phyloP scores from a whole-genome alignment of 2,797 vertebrate species.

The Oreochromis mossambicus region DNA sequence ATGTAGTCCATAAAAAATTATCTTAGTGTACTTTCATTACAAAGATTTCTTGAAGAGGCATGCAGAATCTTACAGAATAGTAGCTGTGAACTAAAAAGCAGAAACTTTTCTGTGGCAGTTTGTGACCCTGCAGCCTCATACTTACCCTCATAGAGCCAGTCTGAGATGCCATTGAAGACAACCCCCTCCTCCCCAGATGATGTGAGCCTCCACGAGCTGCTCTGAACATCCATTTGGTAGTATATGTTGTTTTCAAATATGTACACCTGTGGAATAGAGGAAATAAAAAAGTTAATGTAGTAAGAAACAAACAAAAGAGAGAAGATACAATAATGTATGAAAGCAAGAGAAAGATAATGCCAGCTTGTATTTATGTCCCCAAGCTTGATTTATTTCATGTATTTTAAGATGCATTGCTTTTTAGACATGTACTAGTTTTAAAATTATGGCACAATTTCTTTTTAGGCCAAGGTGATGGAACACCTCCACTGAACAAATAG shows the following conservation, averaged over 20 bases:
- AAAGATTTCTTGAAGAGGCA: not conserved
- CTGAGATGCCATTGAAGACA: slow-evolving; percentile 90
- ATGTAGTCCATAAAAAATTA: not conserved
- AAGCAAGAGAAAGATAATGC: not conserved
- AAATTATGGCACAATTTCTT: not conserved
- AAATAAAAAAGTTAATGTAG: not conserved
- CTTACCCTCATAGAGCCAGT: slow-evolving; percentile 97
- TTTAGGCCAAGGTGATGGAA: not conserved
- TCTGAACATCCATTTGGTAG: slow-evolving; percentile 88
- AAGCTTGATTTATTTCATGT: not conserved
- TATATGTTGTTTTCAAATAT: slow-evolving; percentile 99
- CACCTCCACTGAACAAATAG: not conserved
- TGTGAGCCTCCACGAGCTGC: slow-evolving; percentile 90
- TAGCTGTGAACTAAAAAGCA: not conserved
- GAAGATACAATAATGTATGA: not conserved
- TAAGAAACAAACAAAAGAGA: not conserved
- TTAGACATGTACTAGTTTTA: not conserved
- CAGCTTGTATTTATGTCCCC: not conserved
- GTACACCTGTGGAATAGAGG: slow-evolving; percentile 79
- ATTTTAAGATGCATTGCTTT: not conserved
- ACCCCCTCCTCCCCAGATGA: slow-evolving; percentile 91
- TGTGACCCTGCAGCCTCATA: not conserved
- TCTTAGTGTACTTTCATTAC: not conserved
- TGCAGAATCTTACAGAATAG: not conserved
- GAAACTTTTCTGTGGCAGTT: not conserved